Base-by-base conservation (phyloP, 1,140 invertebrate species). In the Copidosoma floridanum region DNA sequence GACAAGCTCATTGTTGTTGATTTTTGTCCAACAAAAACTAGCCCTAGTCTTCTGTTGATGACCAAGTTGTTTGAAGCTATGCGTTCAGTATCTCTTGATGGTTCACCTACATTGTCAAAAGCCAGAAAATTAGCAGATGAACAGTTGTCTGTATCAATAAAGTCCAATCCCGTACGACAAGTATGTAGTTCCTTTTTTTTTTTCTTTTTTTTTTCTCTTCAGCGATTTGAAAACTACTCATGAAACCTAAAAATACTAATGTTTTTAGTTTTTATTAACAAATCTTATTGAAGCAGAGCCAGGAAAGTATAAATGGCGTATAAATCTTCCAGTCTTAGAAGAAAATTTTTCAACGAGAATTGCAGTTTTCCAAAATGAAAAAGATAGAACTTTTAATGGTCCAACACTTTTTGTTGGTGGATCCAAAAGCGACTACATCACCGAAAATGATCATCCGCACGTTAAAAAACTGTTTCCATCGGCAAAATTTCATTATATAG, bases 361-460 rank as follows among this genome's bases (percentile, higher is more conserved):
- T 52, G 81, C 83, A 1, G 68, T 72, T 8, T 93, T 92, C 78
- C 85, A 86, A 7, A 69, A 78, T 44, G 57, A 85, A 5, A 72
- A 73, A 27, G 72, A 76, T 0, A 73, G 82, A 24, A 75, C 79
- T 41, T 95, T 85, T 69, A 68, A 79, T 40, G 88, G 88, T 23
- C 87, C 88, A 12, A 89, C 89, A 7, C 74, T 93, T 0, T 97
- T 97, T 74, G 84, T 98, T 63, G 90, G 85, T 55, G 94, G 95
- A 53, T 83, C 76, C 18, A 80, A 86, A 4, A 95, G 93, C 12
- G 83, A 89, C 72, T 94, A 90, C 73, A 84, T 96, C 64, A 88
- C 83, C 59, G 77, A 79, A 58, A 81, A 85, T 64, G 88, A 94
- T 76, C 83, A 90, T 64, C 77, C 82, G 2, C 69, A 81, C 43